These are phyloP conservation scores for Perdita meconis DNA, from an alignment of 2,888 invertebrate genomes.

Conservation along the genomic window DNA sequence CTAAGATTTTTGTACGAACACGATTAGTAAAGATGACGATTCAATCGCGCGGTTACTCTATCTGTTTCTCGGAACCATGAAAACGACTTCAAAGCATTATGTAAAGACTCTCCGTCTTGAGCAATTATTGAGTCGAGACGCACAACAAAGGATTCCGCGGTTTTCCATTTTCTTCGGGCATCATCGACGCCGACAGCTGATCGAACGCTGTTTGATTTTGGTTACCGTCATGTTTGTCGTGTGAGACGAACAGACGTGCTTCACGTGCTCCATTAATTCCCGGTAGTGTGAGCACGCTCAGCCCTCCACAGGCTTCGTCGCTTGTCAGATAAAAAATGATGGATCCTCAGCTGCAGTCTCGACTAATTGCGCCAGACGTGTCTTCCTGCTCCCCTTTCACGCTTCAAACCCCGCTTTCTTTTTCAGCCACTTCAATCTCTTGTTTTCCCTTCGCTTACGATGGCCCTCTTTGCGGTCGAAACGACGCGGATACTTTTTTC, in stretches of 20 bases:
- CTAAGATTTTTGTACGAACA: too few relatives aligned
- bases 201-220: conserved; percentile 68
- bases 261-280: conserved; percentile 62
- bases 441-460: neutral
- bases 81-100: too few relatives aligned
- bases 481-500: conserved; percentile 4
- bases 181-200: conserved; percentile 43
- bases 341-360: conserved; percentile 37
- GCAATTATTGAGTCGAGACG: neutral
- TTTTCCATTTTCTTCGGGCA: neutral
- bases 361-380: conserved; percentile 49
- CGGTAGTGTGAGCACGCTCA: conserved; percentile 39
- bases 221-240: conserved; percentile 65
- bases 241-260: conserved; percentile 52
- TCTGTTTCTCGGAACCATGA: too few relatives aligned
- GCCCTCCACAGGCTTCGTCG: conserved; percentile 32
- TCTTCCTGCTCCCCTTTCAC: neutral
- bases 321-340: conserved; percentile 61
- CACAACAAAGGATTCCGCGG: neutral
- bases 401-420: neutral
- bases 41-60: too few relatives aligned
- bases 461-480: neutral
- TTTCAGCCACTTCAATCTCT: neutral
- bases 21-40: too few relatives aligned
- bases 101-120: neutral